Conservation (phyloP, 2,797 vertebrate species). For the Esox lucius region DNA sequence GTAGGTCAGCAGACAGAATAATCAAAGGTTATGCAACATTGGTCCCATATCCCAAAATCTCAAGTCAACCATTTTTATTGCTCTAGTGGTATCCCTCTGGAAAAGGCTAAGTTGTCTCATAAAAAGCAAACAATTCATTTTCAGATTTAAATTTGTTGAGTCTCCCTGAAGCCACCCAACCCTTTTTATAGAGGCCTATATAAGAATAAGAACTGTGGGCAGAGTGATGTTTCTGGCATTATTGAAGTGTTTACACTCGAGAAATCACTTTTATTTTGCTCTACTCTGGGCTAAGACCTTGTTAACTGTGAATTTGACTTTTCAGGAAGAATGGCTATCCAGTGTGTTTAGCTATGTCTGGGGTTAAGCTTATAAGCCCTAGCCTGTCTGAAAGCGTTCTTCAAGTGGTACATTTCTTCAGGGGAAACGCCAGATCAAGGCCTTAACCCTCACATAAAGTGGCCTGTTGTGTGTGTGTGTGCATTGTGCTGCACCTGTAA, state of each 20-base stretch:
- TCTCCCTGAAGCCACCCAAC: slow-evolving; percentile 51
- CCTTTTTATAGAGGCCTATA: slow-evolving; percentile 67
- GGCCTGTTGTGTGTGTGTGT: slow-evolving; percentile 22
- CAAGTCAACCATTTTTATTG: slow-evolving; percentile 62
- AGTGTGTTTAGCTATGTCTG: slow-evolving; percentile 65
- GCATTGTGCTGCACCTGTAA: slow-evolving; percentile 46
- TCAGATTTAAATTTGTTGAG: slow-evolving; percentile 66
- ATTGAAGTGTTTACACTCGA: slow-evolving; percentile 69
- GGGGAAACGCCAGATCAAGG: slow-evolving; percentile 27
- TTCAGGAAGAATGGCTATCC: slow-evolving; percentile 60
- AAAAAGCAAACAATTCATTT: slow-evolving; percentile 61
- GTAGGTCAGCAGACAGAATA: slow-evolving; percentile 40
- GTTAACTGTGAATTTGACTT: slow-evolving; percentile 62
- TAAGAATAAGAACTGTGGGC: slow-evolving; percentile 57
- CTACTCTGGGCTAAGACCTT: slow-evolving; percentile 49
- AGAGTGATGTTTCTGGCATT: slow-evolving; percentile 63
- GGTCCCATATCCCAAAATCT: slow-evolving; percentile 47
- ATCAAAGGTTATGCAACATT: slow-evolving; percentile 70
- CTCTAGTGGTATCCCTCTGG: slow-evolving; percentile 70
- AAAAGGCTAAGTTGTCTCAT: slow-evolving; percentile 66
- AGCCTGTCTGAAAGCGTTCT: slow-evolving; percentile 62
- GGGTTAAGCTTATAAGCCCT: slow-evolving; percentile 60
- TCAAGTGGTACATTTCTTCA: slow-evolving; percentile 27
- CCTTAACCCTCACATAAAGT: not conserved
- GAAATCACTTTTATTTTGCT: slow-evolving; percentile 47